Evolutionary conservation across 2,113 vertebrate species (phyloP).

Genomic region (Hippocampus barbouri): DNA sequence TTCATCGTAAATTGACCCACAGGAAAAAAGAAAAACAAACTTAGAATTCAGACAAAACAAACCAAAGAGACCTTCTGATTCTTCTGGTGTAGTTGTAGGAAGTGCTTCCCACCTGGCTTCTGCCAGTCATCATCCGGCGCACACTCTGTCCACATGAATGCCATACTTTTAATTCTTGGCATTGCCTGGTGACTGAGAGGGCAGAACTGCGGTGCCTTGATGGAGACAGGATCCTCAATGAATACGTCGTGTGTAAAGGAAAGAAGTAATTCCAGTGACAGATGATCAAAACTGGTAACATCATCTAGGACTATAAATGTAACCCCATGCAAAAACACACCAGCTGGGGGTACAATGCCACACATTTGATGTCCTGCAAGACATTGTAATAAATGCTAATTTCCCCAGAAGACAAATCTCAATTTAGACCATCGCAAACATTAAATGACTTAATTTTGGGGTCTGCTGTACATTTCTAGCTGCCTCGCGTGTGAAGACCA

Average conservation of each 20-base stretch:
- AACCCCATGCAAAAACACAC: not conserved
- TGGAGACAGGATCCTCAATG: slow-evolving; percentile 3
- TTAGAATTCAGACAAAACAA: not conserved
- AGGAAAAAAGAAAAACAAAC: not conserved
- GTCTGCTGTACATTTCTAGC: not conserved
- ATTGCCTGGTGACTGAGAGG: slow-evolving; percentile 29
- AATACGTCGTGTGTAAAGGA: not conserved
- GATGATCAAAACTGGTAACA: slow-evolving; percentile 1
- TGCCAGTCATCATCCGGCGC: slow-evolving; percentile 51
- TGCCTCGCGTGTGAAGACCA: not conserved
- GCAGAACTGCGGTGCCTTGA: not conserved
- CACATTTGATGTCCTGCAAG: not conserved
- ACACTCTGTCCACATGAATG: slow-evolving; percentile 53
- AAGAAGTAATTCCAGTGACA: not conserved
- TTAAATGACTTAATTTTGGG: not conserved
- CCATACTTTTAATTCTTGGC: slow-evolving; percentile 60
- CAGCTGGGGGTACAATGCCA: not conserved
- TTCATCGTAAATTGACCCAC: not conserved
- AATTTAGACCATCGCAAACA: not conserved
- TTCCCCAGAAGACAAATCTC: not conserved
- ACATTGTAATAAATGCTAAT: not conserved
- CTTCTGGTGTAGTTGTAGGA: slow-evolving; percentile 10
- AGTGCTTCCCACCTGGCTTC: slow-evolving; percentile 49
- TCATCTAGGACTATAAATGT: not conserved
- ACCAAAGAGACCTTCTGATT: not conserved